These are phyloP conservation scores for Corythornis cristatus DNA, from an alignment of 2,113 vertebrate genomes.

Conservation along the genomic window DNA sequence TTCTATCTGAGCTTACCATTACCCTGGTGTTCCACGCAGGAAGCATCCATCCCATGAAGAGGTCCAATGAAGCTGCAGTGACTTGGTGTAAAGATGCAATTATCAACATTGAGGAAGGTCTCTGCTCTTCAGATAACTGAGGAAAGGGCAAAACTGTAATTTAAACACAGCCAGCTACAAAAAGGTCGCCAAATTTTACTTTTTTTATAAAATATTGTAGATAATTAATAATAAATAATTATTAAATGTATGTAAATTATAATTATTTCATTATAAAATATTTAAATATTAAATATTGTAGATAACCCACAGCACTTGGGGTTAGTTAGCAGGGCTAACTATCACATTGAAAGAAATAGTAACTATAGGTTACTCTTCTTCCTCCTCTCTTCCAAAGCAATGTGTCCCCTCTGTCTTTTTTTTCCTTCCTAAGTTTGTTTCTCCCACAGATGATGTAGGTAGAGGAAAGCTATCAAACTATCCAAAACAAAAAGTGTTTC, in stretches of 20 bases:
- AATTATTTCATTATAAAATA: too few species aligned
- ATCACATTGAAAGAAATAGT: not conserved
- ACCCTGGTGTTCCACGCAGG: not conserved
- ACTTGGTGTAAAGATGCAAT: not conserved
- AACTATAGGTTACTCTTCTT: not conserved
- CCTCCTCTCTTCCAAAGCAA: not conserved
- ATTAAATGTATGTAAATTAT: too few species aligned
- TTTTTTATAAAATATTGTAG: not conserved
- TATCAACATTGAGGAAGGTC: not conserved
- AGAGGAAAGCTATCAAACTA: not conserved
- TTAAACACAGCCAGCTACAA: not conserved
- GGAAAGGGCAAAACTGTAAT: not conserved
- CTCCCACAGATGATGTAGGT: not conserved
- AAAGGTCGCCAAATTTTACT: not conserved
- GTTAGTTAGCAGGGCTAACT: not conserved
- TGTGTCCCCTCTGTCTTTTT: not conserved
- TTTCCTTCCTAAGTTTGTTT: not conserved
- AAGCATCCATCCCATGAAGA: not conserved
- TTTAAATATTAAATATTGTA: not conserved
- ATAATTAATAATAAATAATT: not conserved
- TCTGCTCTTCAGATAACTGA: not conserved
- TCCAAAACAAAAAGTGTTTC: not conserved
- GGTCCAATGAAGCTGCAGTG: not conserved
- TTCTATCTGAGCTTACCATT: not conserved
- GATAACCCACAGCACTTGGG: not conserved